Conservation (phyloP, 2,113 vertebrate genomes). For the Columba janthina region DNA sequence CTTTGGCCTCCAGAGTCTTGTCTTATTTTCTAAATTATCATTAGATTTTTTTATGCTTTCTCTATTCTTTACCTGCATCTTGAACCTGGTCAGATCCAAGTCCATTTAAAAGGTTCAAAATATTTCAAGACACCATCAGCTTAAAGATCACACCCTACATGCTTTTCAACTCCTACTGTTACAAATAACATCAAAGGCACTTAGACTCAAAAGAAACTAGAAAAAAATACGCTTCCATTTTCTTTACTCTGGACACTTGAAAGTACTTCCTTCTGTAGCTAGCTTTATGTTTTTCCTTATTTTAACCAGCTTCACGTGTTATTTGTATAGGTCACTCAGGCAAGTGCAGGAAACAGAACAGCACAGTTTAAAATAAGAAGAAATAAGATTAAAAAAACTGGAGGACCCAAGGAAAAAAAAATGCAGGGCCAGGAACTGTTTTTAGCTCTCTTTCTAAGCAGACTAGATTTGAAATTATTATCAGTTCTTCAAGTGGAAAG, state of each 20-base stretch:
- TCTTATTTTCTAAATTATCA: constrained; percentile 26
- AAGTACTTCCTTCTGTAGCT: neutral
- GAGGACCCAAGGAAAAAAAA: neutral
- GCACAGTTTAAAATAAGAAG: neutral
- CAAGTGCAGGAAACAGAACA: neutral
- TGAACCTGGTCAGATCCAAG: neutral
- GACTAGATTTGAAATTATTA: neutral
- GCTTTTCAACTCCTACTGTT: neutral
- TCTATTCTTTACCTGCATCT: neutral
- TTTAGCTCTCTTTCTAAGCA: neutral
- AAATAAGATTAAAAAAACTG: neutral
- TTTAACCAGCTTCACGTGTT: neutral
- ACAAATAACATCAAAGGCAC: neutral
- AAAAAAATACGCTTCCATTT: neutral
- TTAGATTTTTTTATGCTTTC: neutral
- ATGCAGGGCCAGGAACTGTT: neutral
- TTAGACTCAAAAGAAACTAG: neutral
- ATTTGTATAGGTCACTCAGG: neutral
- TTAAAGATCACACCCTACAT: neutral
- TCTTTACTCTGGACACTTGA: neutral
- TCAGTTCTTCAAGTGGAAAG: neutral
- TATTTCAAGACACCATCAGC: neutral
- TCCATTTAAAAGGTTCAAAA: neutral
- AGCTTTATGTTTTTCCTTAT: neutral
- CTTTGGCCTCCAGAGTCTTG: constrained; percentile 3